Conservation (phyloP, 2,888 invertebrate species). For the Mongoloraphidia duomilia region DNA sequence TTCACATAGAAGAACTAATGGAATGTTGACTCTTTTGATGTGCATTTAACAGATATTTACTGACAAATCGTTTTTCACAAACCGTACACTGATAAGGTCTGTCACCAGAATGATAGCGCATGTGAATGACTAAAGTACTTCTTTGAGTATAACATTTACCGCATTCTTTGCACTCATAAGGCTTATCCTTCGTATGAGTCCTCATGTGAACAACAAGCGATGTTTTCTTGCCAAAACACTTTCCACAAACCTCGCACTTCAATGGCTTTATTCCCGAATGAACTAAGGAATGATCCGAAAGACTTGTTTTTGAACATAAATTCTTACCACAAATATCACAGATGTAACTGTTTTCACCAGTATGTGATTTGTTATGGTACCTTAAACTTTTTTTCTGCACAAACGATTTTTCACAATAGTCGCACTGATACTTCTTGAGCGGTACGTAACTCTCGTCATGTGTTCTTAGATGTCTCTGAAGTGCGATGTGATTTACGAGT, state of each 20-base stretch:
- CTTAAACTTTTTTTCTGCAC: slow-evolving; percentile 1
- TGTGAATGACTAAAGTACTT: slow-evolving; percentile 35
- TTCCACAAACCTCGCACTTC: slow-evolving; percentile 9
- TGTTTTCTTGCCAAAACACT: slow-evolving; percentile 5
- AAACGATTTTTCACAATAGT: slow-evolving; percentile 26
- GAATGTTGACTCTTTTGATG: slow-evolving; percentile 14
- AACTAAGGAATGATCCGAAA: slow-evolving; percentile 3
- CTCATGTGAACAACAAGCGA: slow-evolving; percentile 4
- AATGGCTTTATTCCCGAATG: slow-evolving; percentile 10
- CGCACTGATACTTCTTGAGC: slow-evolving; percentile 25
- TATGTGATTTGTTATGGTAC: neutral
- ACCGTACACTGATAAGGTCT: slow-evolving; percentile 35
- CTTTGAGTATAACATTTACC: slow-evolving; percentile 20
- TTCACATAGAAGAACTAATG: too few relatives aligned
- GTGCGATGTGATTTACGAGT: too few relatives aligned
- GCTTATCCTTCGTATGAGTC: slow-evolving; percentile 6
- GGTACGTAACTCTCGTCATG: too few relatives aligned
- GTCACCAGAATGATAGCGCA: slow-evolving; percentile 26
- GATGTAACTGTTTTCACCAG: slow-evolving; percentile 1
- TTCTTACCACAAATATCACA: slow-evolving; percentile 9
- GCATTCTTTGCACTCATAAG: slow-evolving; percentile 15
- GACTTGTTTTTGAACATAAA: neutral
- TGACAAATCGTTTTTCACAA: slow-evolving; percentile 21
- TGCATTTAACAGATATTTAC: slow-evolving; percentile 18
- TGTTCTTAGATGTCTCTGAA: too few relatives aligned